Percentiles rank a stretch among this genome's conserved stretches.
Conservation (phyloP, 1,140 invertebrate species). For the Orchesella cincta region DNA sequence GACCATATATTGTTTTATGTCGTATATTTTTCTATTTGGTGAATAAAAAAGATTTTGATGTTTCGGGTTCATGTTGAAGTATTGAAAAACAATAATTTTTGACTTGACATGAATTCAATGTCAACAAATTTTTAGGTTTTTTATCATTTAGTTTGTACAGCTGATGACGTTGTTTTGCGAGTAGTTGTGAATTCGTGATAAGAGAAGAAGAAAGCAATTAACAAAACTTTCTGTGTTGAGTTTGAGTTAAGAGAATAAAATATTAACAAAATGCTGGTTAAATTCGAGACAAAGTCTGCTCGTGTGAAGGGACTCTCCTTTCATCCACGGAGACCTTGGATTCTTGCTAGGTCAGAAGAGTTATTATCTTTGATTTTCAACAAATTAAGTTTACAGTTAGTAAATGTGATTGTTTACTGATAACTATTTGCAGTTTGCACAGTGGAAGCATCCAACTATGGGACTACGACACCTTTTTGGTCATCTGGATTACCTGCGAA, state of each 20-base stretch:
- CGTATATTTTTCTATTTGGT: too few species aligned
- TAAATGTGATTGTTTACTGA: neutral
- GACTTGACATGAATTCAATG: too few species aligned
- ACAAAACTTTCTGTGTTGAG: too few species aligned
- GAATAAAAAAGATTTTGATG: too few species aligned
- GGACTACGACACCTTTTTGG: conserved; percentile 97
- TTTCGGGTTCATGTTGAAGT: too few species aligned
- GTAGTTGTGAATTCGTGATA: too few species aligned
- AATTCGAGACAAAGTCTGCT: conserved; percentile 98
- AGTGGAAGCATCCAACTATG: conserved; percentile 98
- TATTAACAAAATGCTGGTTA: conserved; percentile 80
- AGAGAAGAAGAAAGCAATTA: too few species aligned
- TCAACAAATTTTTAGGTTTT: too few species aligned
- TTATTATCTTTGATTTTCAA: neutral
- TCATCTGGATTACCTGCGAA: conserved; percentile 97
- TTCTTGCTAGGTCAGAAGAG: conserved; percentile 74
- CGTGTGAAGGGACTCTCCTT: conserved; percentile 97
- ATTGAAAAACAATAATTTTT: too few species aligned
- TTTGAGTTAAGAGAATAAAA: neutral
- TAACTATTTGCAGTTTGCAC: conserved; percentile 74
- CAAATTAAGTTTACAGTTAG: neutral
- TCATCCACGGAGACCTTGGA: conserved; percentile 97
- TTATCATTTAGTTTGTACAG: too few species aligned
- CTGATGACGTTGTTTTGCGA: too few species aligned
- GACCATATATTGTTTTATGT: too few species aligned